Evolutionary conservation across 2,888 invertebrate genomes (phyloP), one percentile per base, ranked within the genome.

Genomic region (Chrysotoxum bicinctum): DNA sequence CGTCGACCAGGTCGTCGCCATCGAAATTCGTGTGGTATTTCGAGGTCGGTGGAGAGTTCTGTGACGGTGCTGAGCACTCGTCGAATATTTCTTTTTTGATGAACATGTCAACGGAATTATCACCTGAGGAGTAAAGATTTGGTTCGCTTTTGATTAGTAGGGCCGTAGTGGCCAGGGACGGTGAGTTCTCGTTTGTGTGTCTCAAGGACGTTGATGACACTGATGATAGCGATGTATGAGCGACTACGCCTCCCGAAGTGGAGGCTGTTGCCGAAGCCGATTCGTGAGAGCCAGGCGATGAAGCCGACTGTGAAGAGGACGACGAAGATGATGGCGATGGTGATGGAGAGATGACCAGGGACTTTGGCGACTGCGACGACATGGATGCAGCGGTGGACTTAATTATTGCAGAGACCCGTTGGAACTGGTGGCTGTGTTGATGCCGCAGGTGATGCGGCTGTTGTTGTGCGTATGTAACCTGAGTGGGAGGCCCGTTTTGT

Each of bases 81-180:
- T 91, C 91, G 48, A 91, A 91, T 89, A 91, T 90, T 84, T 91
- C 91, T 87, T 91, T 91, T 76, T 91, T 91, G 77, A 91, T 91
- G 88, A 91, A 90, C 91, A 91, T 91, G 81, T 91, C 91, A 88
- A 91, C 91, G 86, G 91, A 91, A 87, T 91, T 91, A 87, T 91
- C 91, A 81, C 90, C 91, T 62, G 91, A 91, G 50, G 90, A 91
- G 87, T 91, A 91, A 40, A 91, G 89, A 90, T 91, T 91, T 88
- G 91, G 91, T 88, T 91, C 91, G 43, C 90, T 89, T 89, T 91
- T 91, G 32, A 91, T 90, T 69, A 90, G 91, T 62, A 85, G 77
- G 87, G 91, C 91, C 77, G 91, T 89, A 32, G 91, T 91, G 87
- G 91, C 91, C 89, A 91, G 89, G 89, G 91, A 91, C 90, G 91